Evolutionary conservation across 2,888 invertebrate species (phyloP), one percentile per base, ranked within the genome.

Genomic region (Caenorhabditis doughertyi): DNA sequence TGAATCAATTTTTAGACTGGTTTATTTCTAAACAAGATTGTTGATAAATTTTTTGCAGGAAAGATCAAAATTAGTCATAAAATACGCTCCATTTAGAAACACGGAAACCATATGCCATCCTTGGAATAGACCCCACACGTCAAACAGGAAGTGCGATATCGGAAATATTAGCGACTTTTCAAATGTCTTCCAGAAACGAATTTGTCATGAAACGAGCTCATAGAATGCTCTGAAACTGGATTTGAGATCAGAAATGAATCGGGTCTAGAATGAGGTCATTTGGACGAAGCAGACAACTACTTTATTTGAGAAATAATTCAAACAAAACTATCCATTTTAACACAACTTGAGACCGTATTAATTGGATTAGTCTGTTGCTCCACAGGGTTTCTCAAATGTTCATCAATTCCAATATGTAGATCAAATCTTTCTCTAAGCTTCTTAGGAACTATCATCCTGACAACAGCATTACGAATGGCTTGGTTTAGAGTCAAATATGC

Each of bases 331-430:
- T 55, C 67, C 18, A 68, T 47, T 21, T 56, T 68, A 3, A 74
- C 47, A 21, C 18, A 21, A 32, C n/a, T 32, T 13, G 58, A 47
- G 7, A 56, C 49, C 1, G 55, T 67, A 49, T 67, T 67, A 16
- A 49, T 58, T 18, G 27, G n/a, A 21, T 29, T 47, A 3, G 9
- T 35, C 25, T 51, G 23, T 16, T 35, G 35, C 1, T 51, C 27
- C 2, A 5, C 39, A 3, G 44, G 9, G 9, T 44, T 49, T 55
- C 7, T 18, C 51, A 76, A 29, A 9, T 76, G 67, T 53, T 76
- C 76, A 51, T 76, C 76, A 23, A 68, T 68, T n/a, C 76, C 76
- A n/a, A 76, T 58, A 27, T 76, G 76, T 13, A 67, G 35, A 13
- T 67, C 65, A 13, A 76, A 47, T 16, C 44, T 9, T 29, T 67